Conservation (phyloP, 2,888 invertebrate genomes). For the Ophion costatus region DNA sequence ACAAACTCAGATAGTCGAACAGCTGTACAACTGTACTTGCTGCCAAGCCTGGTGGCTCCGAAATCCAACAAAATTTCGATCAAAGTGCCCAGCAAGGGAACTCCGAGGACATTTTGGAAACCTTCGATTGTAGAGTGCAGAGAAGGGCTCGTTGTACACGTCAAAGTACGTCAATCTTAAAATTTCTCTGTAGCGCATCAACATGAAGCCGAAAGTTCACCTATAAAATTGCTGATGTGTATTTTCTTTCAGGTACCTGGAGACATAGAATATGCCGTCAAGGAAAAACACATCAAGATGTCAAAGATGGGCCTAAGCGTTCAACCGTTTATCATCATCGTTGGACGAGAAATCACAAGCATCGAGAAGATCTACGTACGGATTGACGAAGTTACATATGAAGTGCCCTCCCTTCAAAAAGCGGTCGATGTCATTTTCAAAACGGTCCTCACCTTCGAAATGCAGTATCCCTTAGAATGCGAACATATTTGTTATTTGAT, state of each 20-base stretch:
- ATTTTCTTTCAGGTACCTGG: conserved; percentile 37
- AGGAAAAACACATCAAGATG: conserved; percentile 28
- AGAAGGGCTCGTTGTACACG: conserved; percentile 35
- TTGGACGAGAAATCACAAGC: too few relatives aligned
- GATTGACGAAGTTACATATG: conserved; percentile 32
- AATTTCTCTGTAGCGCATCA: not conserved
- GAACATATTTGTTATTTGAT: conserved; percentile 46
- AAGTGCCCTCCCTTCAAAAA: conserved; percentile 40
- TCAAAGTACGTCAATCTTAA: conserved; percentile 24
- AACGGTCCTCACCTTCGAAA: conserved; percentile 24
- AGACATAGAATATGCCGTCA: conserved; percentile 34
- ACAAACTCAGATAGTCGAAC: conserved; percentile 29
- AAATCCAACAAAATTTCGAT: conserved; percentile 37
- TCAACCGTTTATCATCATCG: conserved; percentile 8
- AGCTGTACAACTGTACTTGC: conserved; percentile 34
- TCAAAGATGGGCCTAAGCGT: conserved; percentile 39
- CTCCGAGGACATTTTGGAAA: conserved; percentile 32
- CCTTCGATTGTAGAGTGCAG: conserved; percentile 38
- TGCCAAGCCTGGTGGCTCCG: conserved; percentile 28
- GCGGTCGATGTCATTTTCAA: conserved; percentile 35
- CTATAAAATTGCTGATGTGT: not conserved
- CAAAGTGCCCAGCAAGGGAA: conserved; percentile 12
- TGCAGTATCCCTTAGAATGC: conserved; percentile 34
- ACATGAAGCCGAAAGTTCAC: not conserved
- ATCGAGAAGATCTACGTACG: not conserved